Evolutionary conservation across 1,140 invertebrate genomes (phyloP), one percentile per base, ranked within the genome.

Genomic region (Hesperophylax magnus): DNA sequence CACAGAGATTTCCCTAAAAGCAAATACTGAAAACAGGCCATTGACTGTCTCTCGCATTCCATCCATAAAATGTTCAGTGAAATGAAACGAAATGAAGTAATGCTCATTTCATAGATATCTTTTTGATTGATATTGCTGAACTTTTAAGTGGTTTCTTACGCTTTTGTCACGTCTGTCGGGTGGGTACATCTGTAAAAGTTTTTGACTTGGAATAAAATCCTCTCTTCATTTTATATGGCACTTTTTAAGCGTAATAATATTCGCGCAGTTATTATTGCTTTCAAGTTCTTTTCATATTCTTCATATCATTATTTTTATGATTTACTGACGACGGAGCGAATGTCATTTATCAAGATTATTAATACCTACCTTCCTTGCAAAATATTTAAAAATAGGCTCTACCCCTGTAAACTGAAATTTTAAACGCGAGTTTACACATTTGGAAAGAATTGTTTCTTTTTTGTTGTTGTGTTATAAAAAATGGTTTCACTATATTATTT

Each of bases 51-150:
- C 8, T 67, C 27, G 22, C 18, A 31, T 67, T 15, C 22, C 63
- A 67, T 34, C 63, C 63, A n/a, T 67, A 34, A 67, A 67, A 67
- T 34, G 63, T 67, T 67, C 22, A 31, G 63, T 31, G 63, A 67
- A 67, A 67, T 67, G 63, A 67, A 34, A 67, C 63, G 63, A 15
- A 67, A 39, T 47, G 39, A 47, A 47, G 39, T 47, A 67, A 34
- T 67, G 31, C 63, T 67, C 63, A 67, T 67, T 67, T 31, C 63
- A 67, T 22, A 67, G 31, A 67, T 67, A 67, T 67, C 27, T 67
- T 67, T 67, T 67, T 67, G 63, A 67, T 67, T 67, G 63, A 67
- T 67, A 67, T 67, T 67, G 63, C 63, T 67, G 22, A 67, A 67
- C 63, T 67, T 67, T 67, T 67, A 67, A 67, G 63, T 67, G 63